Percentiles rank a stretch among this genome's conserved stretches.
Conservation (phyloP, 1,140 invertebrate genomes). For the Drosophila watanabei region DNA sequence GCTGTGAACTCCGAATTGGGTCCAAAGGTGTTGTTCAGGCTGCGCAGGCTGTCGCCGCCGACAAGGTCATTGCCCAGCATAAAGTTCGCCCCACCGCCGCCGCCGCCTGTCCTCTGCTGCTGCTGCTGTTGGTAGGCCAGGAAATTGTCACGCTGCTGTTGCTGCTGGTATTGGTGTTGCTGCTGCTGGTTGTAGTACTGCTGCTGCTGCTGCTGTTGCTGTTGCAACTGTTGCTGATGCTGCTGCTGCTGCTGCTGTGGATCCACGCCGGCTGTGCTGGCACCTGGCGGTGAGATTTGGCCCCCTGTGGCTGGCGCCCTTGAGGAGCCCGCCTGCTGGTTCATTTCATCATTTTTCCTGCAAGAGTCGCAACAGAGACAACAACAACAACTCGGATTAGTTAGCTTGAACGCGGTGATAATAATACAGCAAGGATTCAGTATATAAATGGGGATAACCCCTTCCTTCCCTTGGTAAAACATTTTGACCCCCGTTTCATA, state of each 20-base stretch:
- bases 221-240: slow-evolving; percentile 46
- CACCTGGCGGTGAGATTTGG: slow-evolving; percentile 85
- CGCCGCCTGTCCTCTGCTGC: slow-evolving; percentile 53
- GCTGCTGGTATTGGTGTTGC: slow-evolving; percentile 70
- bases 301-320: slow-evolving; percentile 86
- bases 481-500: not conserved
- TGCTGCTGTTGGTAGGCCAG: slow-evolving; percentile 70
- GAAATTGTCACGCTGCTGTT: slow-evolving; percentile 72
- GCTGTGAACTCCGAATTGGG: slow-evolving; percentile 83
- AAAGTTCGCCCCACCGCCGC: slow-evolving; percentile 60
- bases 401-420: not conserved
- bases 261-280: slow-evolving; percentile 55
- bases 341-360: slow-evolving; percentile 86
- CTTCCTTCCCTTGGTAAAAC: not conserved
- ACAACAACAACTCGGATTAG: slow-evolving; percentile 40
- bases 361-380: slow-evolving; percentile 50
- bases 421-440: not conserved
- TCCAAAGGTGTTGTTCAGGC: slow-evolving; percentile 81
- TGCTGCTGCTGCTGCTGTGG: slow-evolving; percentile 56
- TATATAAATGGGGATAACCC: slow-evolving; percentile 5
- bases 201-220: slow-evolving; percentile 46
- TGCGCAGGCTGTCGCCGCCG: slow-evolving; percentile 80
- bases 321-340: slow-evolving; percentile 85
- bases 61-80: slow-evolving; percentile 80
- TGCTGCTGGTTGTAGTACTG: slow-evolving; percentile 68